Evolutionary conservation across 2,797 vertebrate species (phyloP).

Genomic region (Dipus sagitta): DNA sequence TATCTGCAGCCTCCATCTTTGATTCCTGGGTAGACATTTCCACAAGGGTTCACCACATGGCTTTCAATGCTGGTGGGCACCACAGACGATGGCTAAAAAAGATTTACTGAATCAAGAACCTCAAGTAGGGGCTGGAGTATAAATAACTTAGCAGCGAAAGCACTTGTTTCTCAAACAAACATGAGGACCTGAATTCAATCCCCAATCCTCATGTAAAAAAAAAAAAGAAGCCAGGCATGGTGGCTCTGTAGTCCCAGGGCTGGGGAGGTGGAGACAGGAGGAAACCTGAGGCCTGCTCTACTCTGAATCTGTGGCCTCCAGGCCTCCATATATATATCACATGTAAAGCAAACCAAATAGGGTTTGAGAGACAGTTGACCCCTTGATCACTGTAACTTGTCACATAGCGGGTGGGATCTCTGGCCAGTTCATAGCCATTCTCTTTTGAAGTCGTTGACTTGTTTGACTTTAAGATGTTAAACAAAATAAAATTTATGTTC

Average conservation of each 20-base stretch:
- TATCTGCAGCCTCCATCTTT: neutral
- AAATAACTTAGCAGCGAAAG: too few species aligned
- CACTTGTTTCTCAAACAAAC: too few species aligned
- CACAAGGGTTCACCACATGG: neutral
- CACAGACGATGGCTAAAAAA: neutral
- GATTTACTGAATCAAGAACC: neutral
- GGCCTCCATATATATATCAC: too few species aligned
- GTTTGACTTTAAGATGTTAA: neutral
- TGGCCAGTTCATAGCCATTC: too few species aligned
- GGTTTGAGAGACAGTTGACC: neutral
- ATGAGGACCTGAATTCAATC: too few species aligned
- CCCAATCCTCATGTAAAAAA: too few species aligned
- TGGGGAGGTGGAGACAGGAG: too few species aligned
- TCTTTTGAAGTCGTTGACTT: neutral
- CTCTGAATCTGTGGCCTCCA: too few species aligned
- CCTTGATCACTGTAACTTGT: neutral
- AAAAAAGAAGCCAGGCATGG: too few species aligned
- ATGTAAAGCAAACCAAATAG: too few species aligned
- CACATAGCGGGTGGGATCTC: rapidly evolving
- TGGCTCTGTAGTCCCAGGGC: too few species aligned
- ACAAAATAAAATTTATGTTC: neutral
- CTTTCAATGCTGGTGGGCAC: neutral
- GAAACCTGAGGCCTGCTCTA: too few species aligned
- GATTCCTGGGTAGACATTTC: neutral
- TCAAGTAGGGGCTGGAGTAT: neutral